Evolutionary conservation across 2,113 vertebrate genomes (phyloP).

Genomic region (Oreotrochilus melanogaster): DNA sequence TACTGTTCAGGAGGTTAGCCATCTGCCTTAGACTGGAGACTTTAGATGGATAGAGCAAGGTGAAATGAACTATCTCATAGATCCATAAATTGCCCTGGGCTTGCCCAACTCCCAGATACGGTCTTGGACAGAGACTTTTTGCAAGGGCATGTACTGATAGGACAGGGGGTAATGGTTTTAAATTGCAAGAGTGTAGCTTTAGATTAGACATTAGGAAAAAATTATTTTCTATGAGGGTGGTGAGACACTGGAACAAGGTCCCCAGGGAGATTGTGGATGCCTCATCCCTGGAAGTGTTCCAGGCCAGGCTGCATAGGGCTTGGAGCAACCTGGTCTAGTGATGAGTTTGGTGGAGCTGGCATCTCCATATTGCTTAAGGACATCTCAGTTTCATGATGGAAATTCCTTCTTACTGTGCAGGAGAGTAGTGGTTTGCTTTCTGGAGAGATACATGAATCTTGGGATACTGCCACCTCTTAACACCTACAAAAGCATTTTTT

Average conservation of each 20-base stretch:
- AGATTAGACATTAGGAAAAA: no score
- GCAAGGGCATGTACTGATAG: no score
- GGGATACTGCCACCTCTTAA: background rate
- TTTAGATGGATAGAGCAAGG: background rate
- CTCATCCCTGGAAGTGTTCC: no score
- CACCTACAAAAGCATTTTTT: background rate
- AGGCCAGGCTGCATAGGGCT: no score
- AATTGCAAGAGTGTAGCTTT: no score
- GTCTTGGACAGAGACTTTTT: background rate
- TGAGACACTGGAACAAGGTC: no score
- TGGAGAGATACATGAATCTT: background rate
- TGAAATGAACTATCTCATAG: background rate
- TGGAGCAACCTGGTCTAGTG: no score
- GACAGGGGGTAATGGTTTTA: no score
- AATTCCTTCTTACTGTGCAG: background rate
- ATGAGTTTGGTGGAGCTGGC: background rate
- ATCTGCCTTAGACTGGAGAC: background rate
- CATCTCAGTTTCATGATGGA: background rate
- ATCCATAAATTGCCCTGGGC: fast-evolving
- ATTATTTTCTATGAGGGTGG: no score
- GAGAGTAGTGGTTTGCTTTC: background rate
- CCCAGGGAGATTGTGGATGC: no score
- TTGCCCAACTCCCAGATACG: background rate
- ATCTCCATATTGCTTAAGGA: background rate
- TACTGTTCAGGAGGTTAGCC: background rate